These are phyloP conservation scores for Rhinella marina DNA, from an alignment of 2,797 vertebrate species.

Conservation along the genomic window DNA sequence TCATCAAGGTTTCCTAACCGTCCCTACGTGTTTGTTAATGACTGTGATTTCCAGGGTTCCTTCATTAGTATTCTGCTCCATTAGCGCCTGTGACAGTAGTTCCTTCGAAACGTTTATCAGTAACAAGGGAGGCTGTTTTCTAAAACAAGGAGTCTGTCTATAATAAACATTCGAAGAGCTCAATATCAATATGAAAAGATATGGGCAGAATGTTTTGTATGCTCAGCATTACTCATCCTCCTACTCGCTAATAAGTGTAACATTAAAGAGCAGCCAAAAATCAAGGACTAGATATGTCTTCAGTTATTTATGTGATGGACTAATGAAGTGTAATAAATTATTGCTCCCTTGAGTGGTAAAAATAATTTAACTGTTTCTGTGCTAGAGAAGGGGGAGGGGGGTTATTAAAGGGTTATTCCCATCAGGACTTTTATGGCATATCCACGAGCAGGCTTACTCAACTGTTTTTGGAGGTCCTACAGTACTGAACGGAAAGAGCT, in stretches of 20 bases:
- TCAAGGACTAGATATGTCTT: background rate
- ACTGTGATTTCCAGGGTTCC: background rate
- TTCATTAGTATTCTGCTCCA: constrained; percentile 10
- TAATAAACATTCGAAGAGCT: constrained; percentile 36
- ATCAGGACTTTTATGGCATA: no score
- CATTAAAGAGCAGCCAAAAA: constrained; percentile 45
- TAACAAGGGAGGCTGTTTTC: constrained; percentile 29
- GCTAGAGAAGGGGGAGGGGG: background rate
- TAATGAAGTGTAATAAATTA: constrained; percentile 7
- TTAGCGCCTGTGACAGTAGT: constrained; percentile 19
- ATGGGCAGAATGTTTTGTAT: constrained; percentile 48
- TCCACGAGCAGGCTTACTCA: no score
- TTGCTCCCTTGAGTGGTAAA: constrained; percentile 4
- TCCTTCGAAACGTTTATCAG: constrained; percentile 34
- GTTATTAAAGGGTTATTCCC: no score
- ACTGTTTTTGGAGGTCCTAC: no score
- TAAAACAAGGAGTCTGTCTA: constrained; percentile 32
- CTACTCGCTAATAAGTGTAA: constrained; percentile 34
- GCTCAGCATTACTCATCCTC: constrained; percentile 49
- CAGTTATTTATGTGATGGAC: constrained; percentile 3
- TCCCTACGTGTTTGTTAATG: constrained; percentile 1
- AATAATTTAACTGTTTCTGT: background rate
- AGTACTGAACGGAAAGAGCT: no score
- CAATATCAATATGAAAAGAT: constrained; percentile 42
- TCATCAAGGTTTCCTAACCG: background rate